A percentile compares a stretch with the other conserved stretches of the same genome.
Conservation (phyloP, 2,113 vertebrate species). For the Ahaetulla prasina region DNA sequence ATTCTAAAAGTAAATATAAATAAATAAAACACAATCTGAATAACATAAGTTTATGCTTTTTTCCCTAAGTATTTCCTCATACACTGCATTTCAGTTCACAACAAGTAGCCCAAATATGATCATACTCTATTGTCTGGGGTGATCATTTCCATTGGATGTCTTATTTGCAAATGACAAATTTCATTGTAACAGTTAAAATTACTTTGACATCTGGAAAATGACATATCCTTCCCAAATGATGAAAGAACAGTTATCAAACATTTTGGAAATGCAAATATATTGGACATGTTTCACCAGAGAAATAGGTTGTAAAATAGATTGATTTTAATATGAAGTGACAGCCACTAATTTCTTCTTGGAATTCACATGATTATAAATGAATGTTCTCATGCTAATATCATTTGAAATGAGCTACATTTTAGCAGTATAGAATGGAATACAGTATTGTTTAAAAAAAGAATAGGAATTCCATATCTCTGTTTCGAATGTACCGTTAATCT, state of each 20-base stretch:
- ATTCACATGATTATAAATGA: neutral
- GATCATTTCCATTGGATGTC: neutral
- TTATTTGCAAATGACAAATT: neutral
- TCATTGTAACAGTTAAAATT: neutral
- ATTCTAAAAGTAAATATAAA: neutral
- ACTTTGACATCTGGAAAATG: neutral
- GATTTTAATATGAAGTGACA: neutral
- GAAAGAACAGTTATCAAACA: neutral
- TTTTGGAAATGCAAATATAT: neutral
- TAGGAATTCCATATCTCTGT: neutral
- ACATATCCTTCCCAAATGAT: neutral
- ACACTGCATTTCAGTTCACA: neutral
- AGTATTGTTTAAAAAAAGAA: neutral
- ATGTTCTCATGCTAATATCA: neutral
- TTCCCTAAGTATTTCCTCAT: neutral
- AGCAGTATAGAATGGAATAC: neutral
- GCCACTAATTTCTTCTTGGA: neutral
- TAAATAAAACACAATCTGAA: neutral
- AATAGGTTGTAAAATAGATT: neutral
- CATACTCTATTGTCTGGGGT: neutral
- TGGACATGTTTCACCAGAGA: neutral
- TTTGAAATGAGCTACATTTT: neutral
- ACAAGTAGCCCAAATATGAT: neutral
- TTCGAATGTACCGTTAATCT: accelerated
- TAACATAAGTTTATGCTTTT: neutral